These are phyloP conservation scores for Cerastis leucographa DNA, from an alignment of 2,888 invertebrate species.

Conservation along the genomic window DNA sequence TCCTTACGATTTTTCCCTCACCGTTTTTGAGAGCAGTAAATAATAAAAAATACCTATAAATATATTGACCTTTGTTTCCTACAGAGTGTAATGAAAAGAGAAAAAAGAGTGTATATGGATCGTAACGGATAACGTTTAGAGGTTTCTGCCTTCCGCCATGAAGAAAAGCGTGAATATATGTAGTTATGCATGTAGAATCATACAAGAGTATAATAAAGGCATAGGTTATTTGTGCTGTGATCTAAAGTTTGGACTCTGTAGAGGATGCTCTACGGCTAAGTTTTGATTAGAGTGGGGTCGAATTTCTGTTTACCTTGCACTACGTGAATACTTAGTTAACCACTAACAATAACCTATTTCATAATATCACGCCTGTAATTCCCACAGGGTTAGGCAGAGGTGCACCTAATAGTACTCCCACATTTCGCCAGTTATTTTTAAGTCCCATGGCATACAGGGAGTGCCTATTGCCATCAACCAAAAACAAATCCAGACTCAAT, in stretches of 20 bases:
- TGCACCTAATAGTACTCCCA: too few species aligned
- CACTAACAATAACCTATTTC: background rate
- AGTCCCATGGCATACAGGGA: too few species aligned
- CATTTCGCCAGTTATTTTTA: too few species aligned
- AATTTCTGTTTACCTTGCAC: slow-evolving; percentile 10
- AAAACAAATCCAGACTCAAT: too few species aligned
- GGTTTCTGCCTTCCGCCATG: background rate
- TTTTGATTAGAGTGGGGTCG: slow-evolving; percentile 25
- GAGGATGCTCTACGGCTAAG: background rate
- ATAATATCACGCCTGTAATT: too few species aligned
- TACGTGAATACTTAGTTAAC: background rate
- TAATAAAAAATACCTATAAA: too few species aligned
- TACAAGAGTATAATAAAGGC: background rate
- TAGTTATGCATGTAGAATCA: background rate
- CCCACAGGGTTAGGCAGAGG: too few species aligned
- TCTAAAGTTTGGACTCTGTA: background rate
- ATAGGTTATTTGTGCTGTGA: background rate
- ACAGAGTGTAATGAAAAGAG: background rate
- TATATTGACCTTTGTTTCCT: background rate
- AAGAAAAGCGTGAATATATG: background rate
- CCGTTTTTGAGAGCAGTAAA: too few species aligned
- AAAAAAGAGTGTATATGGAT: background rate
- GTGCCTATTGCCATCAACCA: too few species aligned
- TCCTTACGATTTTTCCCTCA: too few species aligned
- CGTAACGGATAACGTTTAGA: background rate